Percentiles rank a stretch among this genome's conserved stretches.
phyloP scores from a whole-genome alignment of 23 tunicate species.

The Ciona savignyi region DNA sequence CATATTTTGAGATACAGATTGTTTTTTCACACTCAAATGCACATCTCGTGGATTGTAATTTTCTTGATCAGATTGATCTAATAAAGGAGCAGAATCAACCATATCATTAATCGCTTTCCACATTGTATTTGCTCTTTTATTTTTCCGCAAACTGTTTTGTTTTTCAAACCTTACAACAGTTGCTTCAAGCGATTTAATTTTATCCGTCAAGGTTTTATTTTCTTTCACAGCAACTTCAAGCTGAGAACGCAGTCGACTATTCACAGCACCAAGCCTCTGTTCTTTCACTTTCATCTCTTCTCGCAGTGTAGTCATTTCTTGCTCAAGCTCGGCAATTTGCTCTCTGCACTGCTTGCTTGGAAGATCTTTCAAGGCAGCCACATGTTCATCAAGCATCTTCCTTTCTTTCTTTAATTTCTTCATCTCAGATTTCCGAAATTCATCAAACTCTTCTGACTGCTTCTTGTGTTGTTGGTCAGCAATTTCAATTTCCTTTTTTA shows the following conservation, averaged over 20 bases:
- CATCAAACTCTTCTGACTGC: conserved; percentile 66
- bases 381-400: conserved; percentile 83
- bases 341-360: conserved; percentile 69
- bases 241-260: conserved; percentile 63
- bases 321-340: conserved; percentile 46
- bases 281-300: conserved; percentile 63
- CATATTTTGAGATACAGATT: background rate
- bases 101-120: conserved; percentile 92
- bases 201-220: conserved; percentile 47
- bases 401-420: conserved; percentile 82
- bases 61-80: conserved; percentile 8
- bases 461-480: conserved; percentile 24
- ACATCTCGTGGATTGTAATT: background rate
- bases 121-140: conserved; percentile 38
- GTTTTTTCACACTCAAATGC: too few species aligned
- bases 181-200: conserved; percentile 40
- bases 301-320: conserved; percentile 32
- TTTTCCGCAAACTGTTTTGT: conserved; percentile 24
- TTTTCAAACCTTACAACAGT: conserved; percentile 24
- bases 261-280: conserved; percentile 60
- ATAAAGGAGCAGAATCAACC: conserved; percentile 47
- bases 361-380: conserved; percentile 36
- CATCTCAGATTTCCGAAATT: conserved; percentile 60
- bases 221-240: conserved; percentile 37
- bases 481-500: conserved; percentile 44